phyloP scores from a whole-genome alignment of 2,888 invertebrate genomes.

The Trypoxylon attenuatum region DNA sequence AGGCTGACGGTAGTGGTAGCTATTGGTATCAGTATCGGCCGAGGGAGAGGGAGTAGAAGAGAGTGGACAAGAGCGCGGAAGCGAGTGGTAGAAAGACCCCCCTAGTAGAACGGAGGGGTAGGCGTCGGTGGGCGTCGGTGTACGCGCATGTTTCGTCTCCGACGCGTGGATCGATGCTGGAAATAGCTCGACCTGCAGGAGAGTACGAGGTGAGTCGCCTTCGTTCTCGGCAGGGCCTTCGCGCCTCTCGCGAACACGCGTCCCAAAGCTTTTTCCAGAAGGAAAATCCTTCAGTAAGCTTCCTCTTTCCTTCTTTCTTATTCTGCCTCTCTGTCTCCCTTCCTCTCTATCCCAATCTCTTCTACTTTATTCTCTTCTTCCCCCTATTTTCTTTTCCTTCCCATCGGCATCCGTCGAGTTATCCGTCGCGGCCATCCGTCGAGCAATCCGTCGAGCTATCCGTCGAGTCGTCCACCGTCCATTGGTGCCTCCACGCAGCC shows the following conservation, averaged over 20 bases:
- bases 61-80: slow-evolving; percentile 14
- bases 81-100: background rate
- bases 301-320: slow-evolving; percentile 3
- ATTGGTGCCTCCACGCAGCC: background rate
- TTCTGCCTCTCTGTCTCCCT: slow-evolving; percentile 6
- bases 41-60: background rate
- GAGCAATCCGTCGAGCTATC: background rate
- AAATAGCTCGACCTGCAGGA: slow-evolving; percentile 69
- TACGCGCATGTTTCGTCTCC: slow-evolving; percentile 56
- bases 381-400: background rate
- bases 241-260: slow-evolving; percentile 47
- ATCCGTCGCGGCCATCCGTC: background rate
- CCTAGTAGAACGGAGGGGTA: background rate
- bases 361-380: background rate
- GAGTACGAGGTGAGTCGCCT: slow-evolving; percentile 71
- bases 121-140: slow-evolving; percentile 27
- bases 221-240: slow-evolving; percentile 66
- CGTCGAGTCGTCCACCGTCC: background rate
- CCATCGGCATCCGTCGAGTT: background rate
- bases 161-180: slow-evolving; percentile 71
- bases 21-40: background rate
- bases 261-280: slow-evolving; percentile 14
- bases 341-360: background rate
- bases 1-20: background rate
- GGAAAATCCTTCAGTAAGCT: slow-evolving; percentile 14